A percentile compares a stretch with the other conserved stretches of the same genome.
phyloP scores from a whole-genome alignment of 2,113 vertebrate genomes.

The Erpornis zantholeuca region DNA sequence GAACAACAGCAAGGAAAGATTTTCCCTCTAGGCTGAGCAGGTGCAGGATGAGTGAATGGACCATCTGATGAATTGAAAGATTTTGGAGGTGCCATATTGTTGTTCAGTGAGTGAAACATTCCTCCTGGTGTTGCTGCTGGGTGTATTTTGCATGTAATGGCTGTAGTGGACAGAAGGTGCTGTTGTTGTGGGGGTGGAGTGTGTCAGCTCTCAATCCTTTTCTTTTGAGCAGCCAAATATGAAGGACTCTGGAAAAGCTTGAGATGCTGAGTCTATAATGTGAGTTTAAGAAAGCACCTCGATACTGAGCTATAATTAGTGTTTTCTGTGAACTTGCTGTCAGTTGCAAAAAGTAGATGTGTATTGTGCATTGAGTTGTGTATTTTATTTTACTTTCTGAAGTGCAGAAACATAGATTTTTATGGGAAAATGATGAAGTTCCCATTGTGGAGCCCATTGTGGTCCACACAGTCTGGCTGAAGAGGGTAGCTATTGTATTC shows the following conservation, averaged over 20 bases:
- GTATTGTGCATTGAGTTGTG: not conserved
- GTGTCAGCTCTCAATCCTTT: not conserved
- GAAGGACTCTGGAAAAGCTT: not conserved
- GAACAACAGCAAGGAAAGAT: not conserved
- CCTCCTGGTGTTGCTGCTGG: not conserved
- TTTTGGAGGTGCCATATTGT: not conserved
- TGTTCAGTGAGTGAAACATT: not conserved
- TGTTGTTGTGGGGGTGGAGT: not conserved
- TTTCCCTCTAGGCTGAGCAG: not conserved
- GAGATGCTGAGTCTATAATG: not conserved
- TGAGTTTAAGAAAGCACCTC: not conserved
- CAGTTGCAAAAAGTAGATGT: not conserved
- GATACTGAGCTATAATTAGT: not conserved
- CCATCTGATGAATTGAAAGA: not conserved
- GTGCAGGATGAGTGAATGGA: not conserved
- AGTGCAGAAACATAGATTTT: not conserved
- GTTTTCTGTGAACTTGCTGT: not conserved
- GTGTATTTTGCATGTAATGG: not conserved
- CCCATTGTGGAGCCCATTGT: not conserved
- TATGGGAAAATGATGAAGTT: not conserved
- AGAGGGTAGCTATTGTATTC: not conserved
- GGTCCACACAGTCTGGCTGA: not conserved
- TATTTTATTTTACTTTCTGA: not conserved
- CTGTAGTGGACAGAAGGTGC: not conserved
- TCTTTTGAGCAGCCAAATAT: not conserved